These are phyloP conservation scores for Telenomus remus DNA, from an alignment of 1,140 invertebrate species.

Conservation along the genomic window DNA sequence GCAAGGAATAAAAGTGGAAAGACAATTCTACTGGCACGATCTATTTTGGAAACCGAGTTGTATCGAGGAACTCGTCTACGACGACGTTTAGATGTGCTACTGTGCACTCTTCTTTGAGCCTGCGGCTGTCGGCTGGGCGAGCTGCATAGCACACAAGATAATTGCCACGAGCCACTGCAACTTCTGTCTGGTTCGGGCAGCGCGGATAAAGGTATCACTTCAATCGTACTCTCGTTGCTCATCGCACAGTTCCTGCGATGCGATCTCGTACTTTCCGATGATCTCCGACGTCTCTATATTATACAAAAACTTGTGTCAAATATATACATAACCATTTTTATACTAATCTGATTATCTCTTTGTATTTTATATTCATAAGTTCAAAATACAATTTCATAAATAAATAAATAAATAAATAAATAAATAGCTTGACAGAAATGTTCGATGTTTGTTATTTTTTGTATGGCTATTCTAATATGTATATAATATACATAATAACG, in stretches of 20 bases:
- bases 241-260: slow-evolving; percentile 44
- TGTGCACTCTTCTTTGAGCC: slow-evolving; percentile 64
- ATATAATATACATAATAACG: too few species aligned
- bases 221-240: slow-evolving; percentile 63
- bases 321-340: too few species aligned
- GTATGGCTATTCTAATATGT: too few species aligned
- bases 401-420: too few species aligned
- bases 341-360: too few species aligned
- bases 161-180: slow-evolving; percentile 60
- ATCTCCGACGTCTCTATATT: slow-evolving; percentile 53
- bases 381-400: too few species aligned
- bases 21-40: slow-evolving; percentile 83
- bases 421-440: too few species aligned
- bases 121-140: slow-evolving; percentile 53
- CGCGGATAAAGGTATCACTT: slow-evolving; percentile 76
- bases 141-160: slow-evolving; percentile 65
- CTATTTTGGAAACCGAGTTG: slow-evolving; percentile 88
- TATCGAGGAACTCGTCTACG: slow-evolving; percentile 79
- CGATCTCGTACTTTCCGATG: slow-evolving; percentile 35
- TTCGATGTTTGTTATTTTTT: too few species aligned
- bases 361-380: too few species aligned
- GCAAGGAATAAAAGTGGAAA: slow-evolving; percentile 86
- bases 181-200: slow-evolving; percentile 58
- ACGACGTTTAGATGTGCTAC: slow-evolving; percentile 69
- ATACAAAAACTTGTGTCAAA: background rate